These are phyloP conservation scores for Crossoptilon crossoptilon DNA, from an alignment of 2,797 vertebrate species.

Conservation along the genomic window DNA sequence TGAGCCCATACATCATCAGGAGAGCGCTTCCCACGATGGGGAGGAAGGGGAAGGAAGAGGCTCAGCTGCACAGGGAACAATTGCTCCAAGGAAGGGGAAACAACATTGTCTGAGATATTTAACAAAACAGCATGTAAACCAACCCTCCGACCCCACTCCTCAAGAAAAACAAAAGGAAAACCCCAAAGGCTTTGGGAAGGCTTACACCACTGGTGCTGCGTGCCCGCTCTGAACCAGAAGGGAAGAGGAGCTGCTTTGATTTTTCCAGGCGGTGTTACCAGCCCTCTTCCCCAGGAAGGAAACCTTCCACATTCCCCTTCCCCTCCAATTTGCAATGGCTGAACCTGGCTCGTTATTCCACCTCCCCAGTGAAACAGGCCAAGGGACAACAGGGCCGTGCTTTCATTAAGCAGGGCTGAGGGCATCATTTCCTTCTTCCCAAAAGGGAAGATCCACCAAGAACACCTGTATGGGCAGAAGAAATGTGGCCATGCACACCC, in stretches of 20 bases:
- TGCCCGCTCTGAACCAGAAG: background rate
- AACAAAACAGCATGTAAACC: background rate
- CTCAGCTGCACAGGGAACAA: background rate
- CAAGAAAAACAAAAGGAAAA: background rate
- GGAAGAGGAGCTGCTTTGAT: conserved; percentile 32
- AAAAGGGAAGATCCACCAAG: background rate
- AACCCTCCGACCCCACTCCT: background rate
- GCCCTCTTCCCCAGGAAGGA: conserved; percentile 66
- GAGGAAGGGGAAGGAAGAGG: conserved; percentile 39
- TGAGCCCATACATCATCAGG: background rate
- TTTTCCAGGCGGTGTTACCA: background rate
- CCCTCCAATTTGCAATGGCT: background rate
- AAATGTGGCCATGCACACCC: background rate
- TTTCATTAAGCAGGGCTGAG: too few relatives aligned
- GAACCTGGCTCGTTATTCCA: background rate
- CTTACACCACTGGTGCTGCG: background rate
- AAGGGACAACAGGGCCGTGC: accelerated
- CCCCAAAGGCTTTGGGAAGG: background rate
- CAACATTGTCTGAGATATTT: conserved; percentile 24
- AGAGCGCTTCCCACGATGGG: background rate
- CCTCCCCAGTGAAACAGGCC: background rate
- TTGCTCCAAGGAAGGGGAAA: conserved; percentile 57
- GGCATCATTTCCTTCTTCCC: background rate
- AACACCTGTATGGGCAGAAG: background rate
- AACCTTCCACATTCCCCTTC: background rate